Percentiles rank a stretch among this genome's conserved stretches.
phyloP scores from a whole-genome alignment of 1,140 invertebrate species.

The Pollicipes pollicipes region DNA sequence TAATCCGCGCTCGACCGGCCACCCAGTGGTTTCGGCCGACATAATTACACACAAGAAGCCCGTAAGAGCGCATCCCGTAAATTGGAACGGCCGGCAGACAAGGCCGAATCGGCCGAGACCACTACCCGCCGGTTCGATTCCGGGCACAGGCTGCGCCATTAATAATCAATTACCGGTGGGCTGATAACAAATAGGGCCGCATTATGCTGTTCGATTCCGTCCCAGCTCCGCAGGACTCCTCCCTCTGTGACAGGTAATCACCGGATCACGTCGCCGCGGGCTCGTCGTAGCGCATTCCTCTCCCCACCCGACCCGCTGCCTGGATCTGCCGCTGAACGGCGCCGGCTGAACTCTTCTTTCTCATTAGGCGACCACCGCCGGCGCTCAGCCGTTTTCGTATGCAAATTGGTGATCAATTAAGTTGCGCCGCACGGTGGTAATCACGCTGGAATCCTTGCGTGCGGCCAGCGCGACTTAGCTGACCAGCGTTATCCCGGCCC shows the following conservation, averaged over 20 bases:
- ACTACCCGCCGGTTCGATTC: neutral
- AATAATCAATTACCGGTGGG: neutral
- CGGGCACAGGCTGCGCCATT: neutral
- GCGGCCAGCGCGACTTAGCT: too few relatives aligned
- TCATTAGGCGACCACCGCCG: neutral
- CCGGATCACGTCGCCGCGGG: too few relatives aligned
- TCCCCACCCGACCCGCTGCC: too few relatives aligned
- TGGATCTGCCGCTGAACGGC: too few relatives aligned
- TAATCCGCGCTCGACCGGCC: neutral
- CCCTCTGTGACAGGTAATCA: neutral
- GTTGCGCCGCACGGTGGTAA: neutral
- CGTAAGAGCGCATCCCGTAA: neutral
- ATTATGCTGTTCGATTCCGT: neutral
- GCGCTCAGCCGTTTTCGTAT: neutral
- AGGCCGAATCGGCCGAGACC: neutral
- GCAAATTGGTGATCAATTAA: neutral
- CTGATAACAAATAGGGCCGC: neutral
- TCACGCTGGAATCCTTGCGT: neutral
- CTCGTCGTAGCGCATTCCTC: neutral
- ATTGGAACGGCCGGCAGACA: neutral
- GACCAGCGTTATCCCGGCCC: too few relatives aligned
- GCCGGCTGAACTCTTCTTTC: neutral
- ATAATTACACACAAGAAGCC: neutral
- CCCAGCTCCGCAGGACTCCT: neutral
- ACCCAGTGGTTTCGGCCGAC: neutral